Base-by-base conservation (phyloP, 2,888 invertebrate species). In the Xestobium rufovillosum region DNA sequence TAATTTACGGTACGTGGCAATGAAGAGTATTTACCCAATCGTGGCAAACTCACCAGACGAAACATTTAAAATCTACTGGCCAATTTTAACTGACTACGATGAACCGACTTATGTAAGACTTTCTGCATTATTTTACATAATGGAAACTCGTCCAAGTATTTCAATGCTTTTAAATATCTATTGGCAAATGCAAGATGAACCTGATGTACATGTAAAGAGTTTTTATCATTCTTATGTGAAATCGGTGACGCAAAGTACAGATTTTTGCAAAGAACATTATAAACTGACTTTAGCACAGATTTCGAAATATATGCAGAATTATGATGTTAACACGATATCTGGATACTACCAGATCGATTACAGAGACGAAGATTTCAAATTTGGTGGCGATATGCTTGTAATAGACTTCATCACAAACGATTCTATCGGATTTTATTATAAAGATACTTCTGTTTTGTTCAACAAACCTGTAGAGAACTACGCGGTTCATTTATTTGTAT, bases 201-300 rank as follows among this genome's bases (percentile, higher is more conserved):
- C 50, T 2, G 59, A 66, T 43, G 53, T 63, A 17, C 66, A 70
- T 45, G 49, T 72, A 3, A 68, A 70, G 46, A 65, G 67, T 42
- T 70, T 65, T 46, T 67, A 67, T 49, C 62, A 70, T 43, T 67
- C 66, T 1, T 67, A 64, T 1, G 45, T 72, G 14, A 55, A 62
- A 27, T 59, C 64, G 8, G 47, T 71, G 15, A 58, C 63, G 0
- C 51, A 62, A 35, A 63, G 66, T 4, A 60, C 59, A 2, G 63
- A 66, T 45, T 66, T 68, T 4, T 70, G 70, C 45, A 55, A 62
- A 14, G 38, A 45, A 14, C 45, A 52, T 2, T 41, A 60, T 33
- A 55, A 50, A 29, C 54, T 61, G 28, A 50, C 55, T 38, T 55
- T 61, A 10, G 54, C 53, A 11, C 62, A 64, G 36, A 45, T 67